phyloP scores from a whole-genome alignment of 2,113 vertebrate species.

The Macrotus californicus region DNA sequence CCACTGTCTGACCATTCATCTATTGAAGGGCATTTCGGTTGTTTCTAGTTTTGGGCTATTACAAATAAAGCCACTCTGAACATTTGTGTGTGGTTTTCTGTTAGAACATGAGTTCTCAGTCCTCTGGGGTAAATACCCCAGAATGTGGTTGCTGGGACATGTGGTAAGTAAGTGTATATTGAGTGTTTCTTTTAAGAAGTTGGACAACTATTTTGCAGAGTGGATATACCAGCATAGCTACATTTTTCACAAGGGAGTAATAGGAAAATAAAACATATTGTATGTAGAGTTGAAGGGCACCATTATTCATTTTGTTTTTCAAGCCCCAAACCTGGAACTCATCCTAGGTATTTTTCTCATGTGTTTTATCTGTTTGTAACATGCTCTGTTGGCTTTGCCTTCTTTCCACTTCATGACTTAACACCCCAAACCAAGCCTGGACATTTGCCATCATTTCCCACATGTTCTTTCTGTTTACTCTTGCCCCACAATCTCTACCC shows the following conservation, averaged over 20 bases:
- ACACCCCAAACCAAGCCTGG: background rate
- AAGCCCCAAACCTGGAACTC: background rate
- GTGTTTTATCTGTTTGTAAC: background rate
- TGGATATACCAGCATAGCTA: background rate
- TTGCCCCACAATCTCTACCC: background rate
- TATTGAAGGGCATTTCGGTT: background rate
- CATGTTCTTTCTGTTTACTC: background rate
- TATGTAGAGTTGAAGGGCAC: background rate
- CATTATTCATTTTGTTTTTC: background rate
- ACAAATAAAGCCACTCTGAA: background rate
- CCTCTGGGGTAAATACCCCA: background rate
- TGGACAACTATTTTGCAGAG: background rate
- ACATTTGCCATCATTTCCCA: background rate
- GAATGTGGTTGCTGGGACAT: background rate
- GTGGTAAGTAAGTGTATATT: background rate
- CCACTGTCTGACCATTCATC: background rate
- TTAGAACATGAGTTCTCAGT: background rate
- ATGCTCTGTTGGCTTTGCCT: background rate
- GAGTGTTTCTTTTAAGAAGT: background rate
- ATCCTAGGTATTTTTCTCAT: background rate
- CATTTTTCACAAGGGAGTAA: background rate
- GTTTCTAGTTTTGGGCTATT: background rate
- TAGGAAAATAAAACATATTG: background rate
- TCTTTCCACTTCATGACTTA: background rate
- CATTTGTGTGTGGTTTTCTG: background rate